These are phyloP conservation scores for Papilio glaucus DNA, from an alignment of 1,140 invertebrate genomes.

Conservation along the genomic window DNA sequence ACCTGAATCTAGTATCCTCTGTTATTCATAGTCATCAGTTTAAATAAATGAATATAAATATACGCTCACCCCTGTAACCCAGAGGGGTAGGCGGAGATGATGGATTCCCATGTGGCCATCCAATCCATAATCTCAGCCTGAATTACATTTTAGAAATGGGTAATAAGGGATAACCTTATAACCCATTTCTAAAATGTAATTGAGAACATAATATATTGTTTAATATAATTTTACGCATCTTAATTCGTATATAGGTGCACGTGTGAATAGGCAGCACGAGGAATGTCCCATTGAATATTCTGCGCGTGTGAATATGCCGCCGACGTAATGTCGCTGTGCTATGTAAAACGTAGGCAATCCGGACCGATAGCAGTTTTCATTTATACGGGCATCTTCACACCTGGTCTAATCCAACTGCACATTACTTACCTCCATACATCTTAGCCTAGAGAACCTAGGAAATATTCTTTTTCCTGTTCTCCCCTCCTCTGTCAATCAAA, in stretches of 20 bases:
- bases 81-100: too few species aligned
- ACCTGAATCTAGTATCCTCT: too few species aligned
- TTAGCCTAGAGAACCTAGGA: not conserved
- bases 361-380: slow-evolving; percentile 27
- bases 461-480: too few species aligned
- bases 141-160: too few species aligned
- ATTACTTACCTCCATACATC: not conserved
- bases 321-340: slow-evolving; percentile 21
- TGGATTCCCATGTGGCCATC: too few species aligned
- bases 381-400: slow-evolving; percentile 13
- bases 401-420: not conserved
- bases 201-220: not conserved
- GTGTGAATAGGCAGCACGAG: slow-evolving; percentile 16
- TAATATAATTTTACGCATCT: not conserved
- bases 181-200: not conserved
- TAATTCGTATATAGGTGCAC: not conserved
- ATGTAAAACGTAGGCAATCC: slow-evolving; percentile 28
- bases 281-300: slow-evolving; percentile 24
- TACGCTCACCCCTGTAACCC: too few species aligned
- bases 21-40: too few species aligned
- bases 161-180: too few species aligned
- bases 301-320: not conserved
- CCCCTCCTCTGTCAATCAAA: too few species aligned
- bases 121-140: too few species aligned
- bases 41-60: too few species aligned